A percentile compares a stretch with the other conserved stretches of the same genome.
phyloP scores from a whole-genome alignment of 2,888 invertebrate genomes.

The Odontomyia ornata region DNA sequence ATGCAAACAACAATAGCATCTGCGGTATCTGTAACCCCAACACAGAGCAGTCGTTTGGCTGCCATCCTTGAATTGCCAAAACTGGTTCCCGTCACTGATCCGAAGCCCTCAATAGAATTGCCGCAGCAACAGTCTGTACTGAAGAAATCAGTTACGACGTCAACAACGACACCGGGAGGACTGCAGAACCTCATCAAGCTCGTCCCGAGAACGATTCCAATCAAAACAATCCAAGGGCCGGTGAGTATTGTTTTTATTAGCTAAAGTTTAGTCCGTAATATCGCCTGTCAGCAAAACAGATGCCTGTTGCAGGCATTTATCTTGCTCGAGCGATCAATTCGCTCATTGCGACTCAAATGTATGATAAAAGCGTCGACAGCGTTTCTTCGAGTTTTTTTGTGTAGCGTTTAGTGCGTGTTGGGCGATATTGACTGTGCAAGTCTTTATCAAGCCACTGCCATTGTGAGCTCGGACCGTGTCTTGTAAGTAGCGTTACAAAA shows the following conservation, averaged over 20 bases:
- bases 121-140: constrained; percentile 43
- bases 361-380: neutral
- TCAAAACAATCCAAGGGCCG: constrained; percentile 47
- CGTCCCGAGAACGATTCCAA: constrained; percentile 40
- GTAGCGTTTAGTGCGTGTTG: neutral
- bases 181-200: constrained; percentile 37
- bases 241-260: constrained; percentile 34
- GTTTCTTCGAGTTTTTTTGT: neutral
- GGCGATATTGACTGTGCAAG: no score
- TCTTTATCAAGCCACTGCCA: neutral
- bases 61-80: constrained; percentile 38
- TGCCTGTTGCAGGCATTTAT: neutral
- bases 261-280: neutral
- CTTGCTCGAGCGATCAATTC: neutral
- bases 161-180: neutral
- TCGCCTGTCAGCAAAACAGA: neutral
- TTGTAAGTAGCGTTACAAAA: neutral
- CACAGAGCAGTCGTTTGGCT: neutral
- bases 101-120: constrained; percentile 26
- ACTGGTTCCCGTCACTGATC: constrained; percentile 28
- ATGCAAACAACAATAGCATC: neutral
- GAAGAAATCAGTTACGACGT: constrained; percentile 38
- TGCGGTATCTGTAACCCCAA: neutral
- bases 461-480: neutral
- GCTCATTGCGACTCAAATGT: neutral